Conservation (phyloP, 2,113 vertebrate species). For the Neotoma lepida region DNA sequence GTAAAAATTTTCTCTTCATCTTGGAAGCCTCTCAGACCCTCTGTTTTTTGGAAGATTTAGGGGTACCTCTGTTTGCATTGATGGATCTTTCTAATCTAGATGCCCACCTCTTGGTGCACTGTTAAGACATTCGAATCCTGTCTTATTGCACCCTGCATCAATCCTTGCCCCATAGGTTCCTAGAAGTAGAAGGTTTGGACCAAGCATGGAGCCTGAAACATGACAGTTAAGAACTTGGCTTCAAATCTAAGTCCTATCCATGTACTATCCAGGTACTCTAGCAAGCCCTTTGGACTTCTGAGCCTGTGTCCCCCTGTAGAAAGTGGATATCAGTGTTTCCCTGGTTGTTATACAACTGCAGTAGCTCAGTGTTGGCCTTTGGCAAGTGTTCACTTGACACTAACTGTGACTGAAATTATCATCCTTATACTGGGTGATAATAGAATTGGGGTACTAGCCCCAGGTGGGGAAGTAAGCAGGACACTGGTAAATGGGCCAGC, state of each 20-base stretch:
- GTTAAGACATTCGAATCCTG: not conserved
- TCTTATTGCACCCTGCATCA: not conserved
- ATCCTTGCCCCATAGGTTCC: not conserved
- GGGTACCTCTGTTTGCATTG: not conserved
- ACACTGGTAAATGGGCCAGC: not conserved
- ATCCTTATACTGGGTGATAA: not conserved
- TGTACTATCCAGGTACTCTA: not conserved
- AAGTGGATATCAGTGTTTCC: not conserved
- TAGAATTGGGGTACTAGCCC: not conserved
- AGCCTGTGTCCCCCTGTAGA: constrained; percentile 11
- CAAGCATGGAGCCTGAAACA: not conserved
- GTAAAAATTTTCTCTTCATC: not conserved
- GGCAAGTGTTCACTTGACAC: not conserved
- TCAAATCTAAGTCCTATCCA: not conserved
- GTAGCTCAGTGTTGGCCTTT: not conserved
- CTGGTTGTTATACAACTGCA: not conserved
- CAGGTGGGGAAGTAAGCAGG: not conserved
- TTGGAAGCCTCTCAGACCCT: not conserved
- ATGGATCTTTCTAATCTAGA: not conserved
- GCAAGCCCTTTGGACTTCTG: not conserved
- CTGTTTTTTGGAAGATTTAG: not conserved
- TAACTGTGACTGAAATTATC: not conserved
- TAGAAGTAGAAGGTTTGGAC: not conserved
- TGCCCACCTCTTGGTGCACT: not conserved
- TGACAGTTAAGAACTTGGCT: not conserved